These are phyloP conservation scores for Semotilus atromaculatus DNA, from an alignment of 2,797 vertebrate genomes.

Conservation along the genomic window DNA sequence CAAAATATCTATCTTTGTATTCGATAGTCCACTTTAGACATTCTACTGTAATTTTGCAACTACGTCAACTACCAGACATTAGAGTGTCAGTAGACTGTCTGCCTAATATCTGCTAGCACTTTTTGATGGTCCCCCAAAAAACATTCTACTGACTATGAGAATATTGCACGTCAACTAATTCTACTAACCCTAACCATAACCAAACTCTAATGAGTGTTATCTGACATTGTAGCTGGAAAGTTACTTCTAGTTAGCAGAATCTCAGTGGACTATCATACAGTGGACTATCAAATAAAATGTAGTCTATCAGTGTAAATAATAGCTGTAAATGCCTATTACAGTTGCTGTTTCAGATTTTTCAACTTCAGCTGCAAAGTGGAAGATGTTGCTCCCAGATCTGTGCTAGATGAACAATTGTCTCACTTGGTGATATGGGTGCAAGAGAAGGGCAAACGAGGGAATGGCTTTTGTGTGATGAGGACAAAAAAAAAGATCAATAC, in stretches of 20 bases:
- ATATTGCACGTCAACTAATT: background rate
- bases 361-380: background rate
- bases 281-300: background rate
- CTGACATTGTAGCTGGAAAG: background rate
- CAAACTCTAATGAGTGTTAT: background rate
- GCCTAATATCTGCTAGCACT: background rate
- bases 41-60: background rate
- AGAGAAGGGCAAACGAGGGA: background rate
- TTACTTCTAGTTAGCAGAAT: background rate
- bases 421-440: background rate
- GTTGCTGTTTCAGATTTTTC: slow-evolving; percentile 6
- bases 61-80: background rate
- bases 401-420: slow-evolving; percentile 6
- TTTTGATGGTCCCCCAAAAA: background rate
- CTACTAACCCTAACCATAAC: background rate
- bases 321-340: slow-evolving; percentile 39
- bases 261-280: background rate
- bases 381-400: background rate
- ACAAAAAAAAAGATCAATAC: slow-evolving; percentile 49
- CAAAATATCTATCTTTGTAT: background rate
- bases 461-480: slow-evolving; percentile 17
- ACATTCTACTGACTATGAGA: background rate
- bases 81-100: background rate
- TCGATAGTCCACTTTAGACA: background rate
- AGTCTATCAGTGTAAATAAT: background rate